Evolutionary conservation across 2,888 invertebrate genomes (phyloP).

Genomic region (Euclidia mi): DNA sequence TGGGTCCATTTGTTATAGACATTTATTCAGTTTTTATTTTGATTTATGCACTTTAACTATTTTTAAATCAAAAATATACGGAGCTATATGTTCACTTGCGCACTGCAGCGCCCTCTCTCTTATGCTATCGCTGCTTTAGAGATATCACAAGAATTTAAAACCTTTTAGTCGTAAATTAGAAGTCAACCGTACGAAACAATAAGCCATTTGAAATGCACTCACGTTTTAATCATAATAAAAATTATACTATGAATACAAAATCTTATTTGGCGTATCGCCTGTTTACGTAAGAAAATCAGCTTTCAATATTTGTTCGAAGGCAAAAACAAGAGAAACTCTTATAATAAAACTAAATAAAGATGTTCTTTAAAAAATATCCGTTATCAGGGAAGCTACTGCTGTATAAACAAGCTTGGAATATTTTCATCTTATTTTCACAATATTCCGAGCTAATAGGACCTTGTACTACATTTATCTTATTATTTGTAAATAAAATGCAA

Average conservation of each 20-base stretch:
- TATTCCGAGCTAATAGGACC: background rate
- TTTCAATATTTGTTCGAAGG: conserved; percentile 43
- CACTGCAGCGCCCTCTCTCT: no score
- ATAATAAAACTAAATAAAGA: conserved; percentile 14
- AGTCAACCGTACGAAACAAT: no score
- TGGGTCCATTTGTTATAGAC: no score
- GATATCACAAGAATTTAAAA: no score
- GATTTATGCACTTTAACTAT: no score
- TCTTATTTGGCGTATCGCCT: conserved; percentile 44
- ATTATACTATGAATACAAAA: conserved; percentile 42
- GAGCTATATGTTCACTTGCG: no score
- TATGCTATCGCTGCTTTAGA: no score
- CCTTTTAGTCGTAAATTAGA: no score
- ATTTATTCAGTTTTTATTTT: no score
- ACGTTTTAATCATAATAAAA: conserved; percentile 19
- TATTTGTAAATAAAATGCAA: no score
- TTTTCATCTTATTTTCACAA: background rate
- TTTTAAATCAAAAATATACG: no score
- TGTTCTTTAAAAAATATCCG: conserved; percentile 12
- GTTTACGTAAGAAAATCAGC: conserved; percentile 43
- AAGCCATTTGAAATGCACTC: background rate
- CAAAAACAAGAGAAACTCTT: conserved; percentile 13
- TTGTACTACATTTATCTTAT: no score
- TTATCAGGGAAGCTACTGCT: conserved; percentile 17
- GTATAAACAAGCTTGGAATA: conserved; percentile 22